Conservation (phyloP, 2,113 vertebrate species). For the Dicrurus megarhynchus region DNA sequence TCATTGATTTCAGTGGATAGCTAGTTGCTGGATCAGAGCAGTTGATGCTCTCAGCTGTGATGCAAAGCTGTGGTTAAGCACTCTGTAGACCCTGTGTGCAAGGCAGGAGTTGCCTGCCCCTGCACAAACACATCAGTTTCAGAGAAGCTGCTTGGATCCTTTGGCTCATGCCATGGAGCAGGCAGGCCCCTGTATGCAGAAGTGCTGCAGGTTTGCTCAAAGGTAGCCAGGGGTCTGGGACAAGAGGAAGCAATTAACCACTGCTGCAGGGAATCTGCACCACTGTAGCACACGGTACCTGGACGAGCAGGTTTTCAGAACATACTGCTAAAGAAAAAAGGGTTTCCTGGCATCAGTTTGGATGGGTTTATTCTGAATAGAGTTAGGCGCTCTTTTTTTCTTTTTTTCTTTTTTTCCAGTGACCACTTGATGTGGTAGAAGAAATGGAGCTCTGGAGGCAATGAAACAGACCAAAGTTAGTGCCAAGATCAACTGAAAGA, state of each 20-base stretch:
- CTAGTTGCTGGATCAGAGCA: not conserved
- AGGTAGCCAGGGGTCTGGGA: not conserved
- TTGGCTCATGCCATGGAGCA: not conserved
- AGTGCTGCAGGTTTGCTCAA: not conserved
- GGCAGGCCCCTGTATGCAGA: not conserved
- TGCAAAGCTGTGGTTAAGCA: not conserved
- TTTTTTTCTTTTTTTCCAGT: too few species aligned
- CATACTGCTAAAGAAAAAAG: not conserved
- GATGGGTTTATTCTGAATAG: not conserved
- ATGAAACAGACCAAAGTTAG: not conserved
- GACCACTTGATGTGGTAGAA: not conserved
- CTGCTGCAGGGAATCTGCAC: not conserved
- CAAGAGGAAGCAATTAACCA: not conserved
- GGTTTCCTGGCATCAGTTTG: not conserved
- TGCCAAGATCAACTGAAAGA: not conserved
- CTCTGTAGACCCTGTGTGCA: not conserved
- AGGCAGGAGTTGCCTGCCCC: not conserved
- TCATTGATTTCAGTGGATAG: not conserved
- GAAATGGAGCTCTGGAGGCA: not conserved
- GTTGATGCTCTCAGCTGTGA: not conserved
- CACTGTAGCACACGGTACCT: not conserved
- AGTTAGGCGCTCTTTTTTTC: not conserved
- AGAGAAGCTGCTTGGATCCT: not conserved
- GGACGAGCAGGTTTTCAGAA: not conserved
- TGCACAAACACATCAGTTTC: not conserved